Percentiles rank a stretch among this genome's conserved stretches.
Evolutionary conservation across 2,888 invertebrate genomes (phyloP).

Genomic region (Latrodectus elegans): DNA sequence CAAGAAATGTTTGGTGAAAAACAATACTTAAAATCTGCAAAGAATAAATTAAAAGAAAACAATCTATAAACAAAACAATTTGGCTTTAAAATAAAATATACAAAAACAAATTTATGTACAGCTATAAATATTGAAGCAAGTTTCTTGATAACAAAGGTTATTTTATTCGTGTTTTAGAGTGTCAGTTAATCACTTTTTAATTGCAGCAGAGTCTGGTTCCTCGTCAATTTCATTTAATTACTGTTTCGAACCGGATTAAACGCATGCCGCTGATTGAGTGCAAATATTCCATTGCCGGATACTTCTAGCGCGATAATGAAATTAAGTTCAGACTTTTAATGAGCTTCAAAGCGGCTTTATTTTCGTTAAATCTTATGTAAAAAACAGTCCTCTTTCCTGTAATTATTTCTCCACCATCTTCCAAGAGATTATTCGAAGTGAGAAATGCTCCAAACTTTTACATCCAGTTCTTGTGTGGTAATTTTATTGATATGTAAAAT

Average conservation of each 20-base stretch:
- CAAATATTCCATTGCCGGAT: slow-evolving; percentile 55
- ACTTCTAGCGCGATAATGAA: slow-evolving; percentile 45
- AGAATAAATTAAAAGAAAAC: not conserved
- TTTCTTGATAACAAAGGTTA: too few relatives aligned
- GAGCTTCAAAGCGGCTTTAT: slow-evolving; percentile 26
- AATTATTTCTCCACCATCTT: slow-evolving; percentile 27
- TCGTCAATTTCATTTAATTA: too few relatives aligned
- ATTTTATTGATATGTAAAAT: too few relatives aligned
- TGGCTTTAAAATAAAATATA: not conserved
- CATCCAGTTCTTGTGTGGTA: too few relatives aligned
- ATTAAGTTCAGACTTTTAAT: slow-evolving; percentile 26
- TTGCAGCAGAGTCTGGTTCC: too few relatives aligned
- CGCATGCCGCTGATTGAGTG: slow-evolving; percentile 4
- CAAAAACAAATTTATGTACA: too few relatives aligned
- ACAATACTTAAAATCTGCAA: not conserved
- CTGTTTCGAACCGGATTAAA: too few relatives aligned
- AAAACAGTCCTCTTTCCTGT: not conserved
- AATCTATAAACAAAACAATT: not conserved
- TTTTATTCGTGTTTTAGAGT: too few relatives aligned
- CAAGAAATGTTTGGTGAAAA: too few relatives aligned
- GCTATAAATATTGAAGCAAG: not conserved
- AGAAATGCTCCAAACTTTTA: too few relatives aligned
- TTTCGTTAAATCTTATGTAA: slow-evolving; percentile 13
- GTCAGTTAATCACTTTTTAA: too few relatives aligned
- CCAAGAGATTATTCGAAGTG: too few relatives aligned